A percentile compares a stretch with the other conserved stretches of the same genome.
Evolutionary conservation across 2,113 vertebrate species (phyloP).

Genomic region (Python bivittatus): DNA sequence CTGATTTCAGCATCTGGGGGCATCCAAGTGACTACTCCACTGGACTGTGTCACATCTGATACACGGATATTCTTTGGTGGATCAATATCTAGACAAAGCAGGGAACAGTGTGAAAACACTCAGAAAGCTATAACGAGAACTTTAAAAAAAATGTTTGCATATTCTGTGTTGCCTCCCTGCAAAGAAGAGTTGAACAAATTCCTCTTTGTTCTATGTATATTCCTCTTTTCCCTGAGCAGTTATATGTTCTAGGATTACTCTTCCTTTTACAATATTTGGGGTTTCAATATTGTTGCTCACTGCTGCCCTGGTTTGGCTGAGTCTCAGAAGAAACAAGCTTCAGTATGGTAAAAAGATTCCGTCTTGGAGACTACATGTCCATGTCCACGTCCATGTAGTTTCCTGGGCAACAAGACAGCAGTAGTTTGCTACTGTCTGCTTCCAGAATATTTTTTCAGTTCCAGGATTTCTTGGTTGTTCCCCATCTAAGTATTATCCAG

Average conservation of each 20-base stretch:
- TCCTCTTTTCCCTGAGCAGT: background rate
- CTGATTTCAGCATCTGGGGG: constrained; percentile 80
- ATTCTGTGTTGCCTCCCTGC: background rate
- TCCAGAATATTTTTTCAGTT: background rate
- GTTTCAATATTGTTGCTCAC: background rate
- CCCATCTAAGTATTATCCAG: no score
- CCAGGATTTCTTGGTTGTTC: background rate
- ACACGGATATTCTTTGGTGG: constrained; percentile 79
- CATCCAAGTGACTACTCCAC: constrained; percentile 79
- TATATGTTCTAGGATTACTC: background rate
- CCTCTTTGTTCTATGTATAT: no score
- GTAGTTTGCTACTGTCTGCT: background rate
- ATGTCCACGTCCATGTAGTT: background rate
- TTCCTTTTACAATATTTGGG: background rate
- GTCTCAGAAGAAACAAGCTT: background rate
- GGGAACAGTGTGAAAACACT: background rate
- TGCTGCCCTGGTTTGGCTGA: background rate
- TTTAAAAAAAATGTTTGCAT: background rate
- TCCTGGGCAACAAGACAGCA: background rate
- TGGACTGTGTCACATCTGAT: constrained; percentile 69
- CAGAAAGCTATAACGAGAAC: background rate
- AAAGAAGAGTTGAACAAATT: background rate
- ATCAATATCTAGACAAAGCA: constrained; percentile 79
- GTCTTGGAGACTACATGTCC: background rate
- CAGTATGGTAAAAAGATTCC: background rate